Base-by-base conservation (phyloP, 2,797 vertebrate genomes). In the Fratercula arctica region DNA sequence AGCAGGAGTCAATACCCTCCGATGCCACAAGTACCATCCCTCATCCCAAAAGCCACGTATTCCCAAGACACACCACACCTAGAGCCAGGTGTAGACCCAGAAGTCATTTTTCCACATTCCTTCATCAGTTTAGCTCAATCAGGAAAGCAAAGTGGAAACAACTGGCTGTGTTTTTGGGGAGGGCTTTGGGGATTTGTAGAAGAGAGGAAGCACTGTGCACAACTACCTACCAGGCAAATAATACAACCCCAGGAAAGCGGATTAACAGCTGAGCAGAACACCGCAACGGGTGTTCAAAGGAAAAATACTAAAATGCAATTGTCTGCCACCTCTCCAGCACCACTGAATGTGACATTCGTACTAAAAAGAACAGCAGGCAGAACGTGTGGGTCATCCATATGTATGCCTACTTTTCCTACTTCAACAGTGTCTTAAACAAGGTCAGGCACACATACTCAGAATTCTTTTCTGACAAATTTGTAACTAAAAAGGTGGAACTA, bases 401-500 rank as follows among this genome's bases (percentile, higher is more conserved):
- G 82, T 16, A 50, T 35, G 43, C 24, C 85, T 46, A 23, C 84
- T 37, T 67, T 26, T 31, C 4, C 7, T 45, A 63, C 87, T 76
- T 54, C 89, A 33, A 0, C 50, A 9, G 48, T 0, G 48, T 51
- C 87, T 83, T 50, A 72, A 50, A 64, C 4, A 5, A 87, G 89
- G 95, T 83, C 95, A 96, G 67, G 82, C 75, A 54, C 18, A 19
- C 59, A 31, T 59, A 41, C 54, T 77, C 67, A 7, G 13, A 21
- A 56, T 35, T 17, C 41, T 63, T 82, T 75, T 26, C 94, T 82
- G 77, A 89, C 77, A 89, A 94, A 95, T 75, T 77, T 45, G 51
- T 79, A 89, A 51, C 91, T 86, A 89, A 90, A 91, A 95, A 94
- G 74, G 90, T 95, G 95, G 94, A 96, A 97, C n/a, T 92, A 95